Percentiles rank a stretch among this genome's conserved stretches.
Evolutionary conservation across 2,888 invertebrate genomes (phyloP).

Genomic region (Synanthedon formicaeformis): DNA sequence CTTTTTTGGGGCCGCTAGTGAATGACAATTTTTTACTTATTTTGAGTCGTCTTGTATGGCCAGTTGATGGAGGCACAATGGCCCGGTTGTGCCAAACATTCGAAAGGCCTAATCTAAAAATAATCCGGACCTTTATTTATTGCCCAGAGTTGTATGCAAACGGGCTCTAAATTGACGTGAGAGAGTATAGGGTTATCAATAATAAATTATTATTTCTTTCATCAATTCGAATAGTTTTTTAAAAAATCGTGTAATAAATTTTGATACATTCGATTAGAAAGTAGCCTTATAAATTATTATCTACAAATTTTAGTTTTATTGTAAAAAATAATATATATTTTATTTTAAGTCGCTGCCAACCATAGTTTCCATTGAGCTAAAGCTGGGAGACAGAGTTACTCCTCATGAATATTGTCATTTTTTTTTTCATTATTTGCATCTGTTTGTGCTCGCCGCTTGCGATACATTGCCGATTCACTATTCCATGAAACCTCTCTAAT

Average conservation of each 20-base stretch:
- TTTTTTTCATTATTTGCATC: conserved; percentile 46
- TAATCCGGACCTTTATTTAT: conserved; percentile 41
- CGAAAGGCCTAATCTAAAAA: not conserved
- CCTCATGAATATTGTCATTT: conserved; percentile 50
- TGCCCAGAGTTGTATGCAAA: conserved; percentile 44
- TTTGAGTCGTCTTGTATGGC: conserved; percentile 6
- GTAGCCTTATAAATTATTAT: too few relatives aligned
- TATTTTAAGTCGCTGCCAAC: not conserved
- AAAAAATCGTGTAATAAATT: too few relatives aligned
- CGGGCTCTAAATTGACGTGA: conserved; percentile 36
- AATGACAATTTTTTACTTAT: not conserved
- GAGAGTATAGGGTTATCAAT: conserved; percentile 27
- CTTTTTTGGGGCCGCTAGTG: not conserved
- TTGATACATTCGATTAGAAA: too few relatives aligned
- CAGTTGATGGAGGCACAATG: conserved; percentile 31
- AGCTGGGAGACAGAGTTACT: conserved; percentile 16
- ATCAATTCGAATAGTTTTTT: too few relatives aligned
- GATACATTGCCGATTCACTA: conserved; percentile 26
- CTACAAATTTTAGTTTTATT: too few relatives aligned
- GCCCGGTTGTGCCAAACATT: conserved; percentile 12
- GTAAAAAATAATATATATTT: not conserved
- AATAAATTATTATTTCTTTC: not conserved
- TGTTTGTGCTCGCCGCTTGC: conserved; percentile 45
- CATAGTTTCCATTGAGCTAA: conserved; percentile 23
- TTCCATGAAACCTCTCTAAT: conserved; percentile 20